Conservation (phyloP, 2,113 vertebrate genomes). For the Phainopepla nitens region DNA sequence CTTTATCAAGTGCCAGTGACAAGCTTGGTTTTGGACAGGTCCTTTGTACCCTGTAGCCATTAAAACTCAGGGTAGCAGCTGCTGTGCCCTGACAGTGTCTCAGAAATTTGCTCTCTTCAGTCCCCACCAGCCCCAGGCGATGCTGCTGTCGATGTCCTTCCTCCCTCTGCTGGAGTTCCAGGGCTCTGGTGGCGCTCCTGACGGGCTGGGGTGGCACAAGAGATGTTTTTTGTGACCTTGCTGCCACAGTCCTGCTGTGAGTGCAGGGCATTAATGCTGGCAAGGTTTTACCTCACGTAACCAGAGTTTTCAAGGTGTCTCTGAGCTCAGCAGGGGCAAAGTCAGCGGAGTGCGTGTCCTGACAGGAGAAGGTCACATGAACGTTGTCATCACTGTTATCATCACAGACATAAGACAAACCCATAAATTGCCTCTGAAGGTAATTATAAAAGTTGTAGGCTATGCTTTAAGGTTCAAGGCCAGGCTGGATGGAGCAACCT, state of each 20-base stretch:
- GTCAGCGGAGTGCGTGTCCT: accelerated
- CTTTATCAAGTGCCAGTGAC: not conserved
- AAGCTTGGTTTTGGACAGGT: not conserved
- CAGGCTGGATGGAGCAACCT: not conserved
- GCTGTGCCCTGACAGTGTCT: not conserved
- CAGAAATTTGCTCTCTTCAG: not conserved
- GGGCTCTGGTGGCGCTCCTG: not conserved
- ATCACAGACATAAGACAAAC: accelerated
- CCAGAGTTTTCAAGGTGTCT: no score
- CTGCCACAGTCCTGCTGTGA: not conserved
- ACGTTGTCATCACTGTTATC: accelerated
- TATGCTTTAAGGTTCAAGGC: not conserved
- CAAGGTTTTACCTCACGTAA: not conserved
- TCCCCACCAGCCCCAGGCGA: not conserved
- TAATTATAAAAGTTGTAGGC: accelerated
- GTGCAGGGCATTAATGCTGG: accelerated
- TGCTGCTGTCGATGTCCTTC: not conserved
- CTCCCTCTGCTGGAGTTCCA: not conserved
- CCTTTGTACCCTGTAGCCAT: not conserved
- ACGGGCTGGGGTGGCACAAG: not conserved
- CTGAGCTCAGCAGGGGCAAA: not conserved
- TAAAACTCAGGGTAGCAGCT: not conserved
- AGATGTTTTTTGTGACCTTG: not conserved
- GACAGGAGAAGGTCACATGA: not conserved
- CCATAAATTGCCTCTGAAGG: not conserved